Evolutionary conservation across 2,113 vertebrate species (phyloP), one percentile per base, ranked within the genome.

Genomic region (Felis chaus): DNA sequence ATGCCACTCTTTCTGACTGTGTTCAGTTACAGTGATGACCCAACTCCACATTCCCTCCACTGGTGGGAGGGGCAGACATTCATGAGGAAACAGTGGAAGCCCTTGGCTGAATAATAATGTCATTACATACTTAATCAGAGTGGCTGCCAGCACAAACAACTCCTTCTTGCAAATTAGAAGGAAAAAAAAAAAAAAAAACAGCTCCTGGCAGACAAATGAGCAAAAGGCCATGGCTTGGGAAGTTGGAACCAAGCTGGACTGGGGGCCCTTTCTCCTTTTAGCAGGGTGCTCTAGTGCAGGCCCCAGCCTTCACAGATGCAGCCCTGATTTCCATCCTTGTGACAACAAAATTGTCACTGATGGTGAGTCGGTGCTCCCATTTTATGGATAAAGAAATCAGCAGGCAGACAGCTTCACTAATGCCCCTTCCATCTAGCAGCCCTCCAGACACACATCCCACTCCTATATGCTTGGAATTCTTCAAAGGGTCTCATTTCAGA

Each of bases 141-240:
- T 0, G 7, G 4, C 50, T 96, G 57, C 7, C n/a, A 66, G 41
- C 73, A 79, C 63, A 86, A 79, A 63, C 12, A 36, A 14, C 68
- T 95, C n/a, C 96, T 93, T 97, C 86, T 84, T 85, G 9, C 18
- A 83, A 96, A 92, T 95, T 82, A 88, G 92, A 14, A 65, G 11
- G 19, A 3, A 39, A 71, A 71, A 39, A 13, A 65, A 57, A 57
- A 57, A 9, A 29, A 61, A 39, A 39, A 33, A 29, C 31, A 25
- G 86, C 73, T 95, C 82, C 68, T 73, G 69, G 61, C 61, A 89
- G 82, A 92, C 63, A 90, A 71, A 92, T n/a, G 74, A 89, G 84
- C 39, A 53, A n/a, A 89, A 98, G 73, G 16, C 31, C 0, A 0
- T 63, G 45, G 25, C 7, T 13, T 39, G 78, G 73, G 5, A 1